Conservation (phyloP, 2,888 invertebrate species). For the Meandrusa payeni region DNA sequence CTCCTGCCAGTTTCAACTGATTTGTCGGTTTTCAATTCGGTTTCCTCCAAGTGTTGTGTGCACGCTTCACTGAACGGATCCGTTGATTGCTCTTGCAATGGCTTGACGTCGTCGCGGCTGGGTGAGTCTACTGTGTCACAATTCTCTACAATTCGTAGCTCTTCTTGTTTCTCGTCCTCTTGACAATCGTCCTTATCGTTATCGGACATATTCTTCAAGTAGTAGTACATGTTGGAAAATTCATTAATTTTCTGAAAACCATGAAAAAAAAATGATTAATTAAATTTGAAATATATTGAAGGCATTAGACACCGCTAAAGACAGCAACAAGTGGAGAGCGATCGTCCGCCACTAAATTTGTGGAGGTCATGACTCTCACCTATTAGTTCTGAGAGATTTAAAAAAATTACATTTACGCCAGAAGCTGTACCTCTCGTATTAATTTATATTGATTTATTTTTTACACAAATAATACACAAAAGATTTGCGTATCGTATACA, state of each 20-base stretch:
- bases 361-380: too few species aligned
- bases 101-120: slow-evolving; percentile 33
- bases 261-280: slow-evolving; percentile 2
- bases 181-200: slow-evolving; percentile 76
- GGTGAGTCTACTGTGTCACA: slow-evolving; percentile 64
- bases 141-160: slow-evolving; percentile 62
- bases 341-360: too few species aligned
- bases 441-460: too few species aligned
- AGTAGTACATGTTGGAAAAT: slow-evolving; percentile 92
- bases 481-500: too few species aligned
- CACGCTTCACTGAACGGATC: slow-evolving; percentile 76
- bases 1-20: slow-evolving; percentile 50
- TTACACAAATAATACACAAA: too few species aligned
- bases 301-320: too few species aligned
- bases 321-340: too few species aligned
- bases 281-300: too few species aligned
- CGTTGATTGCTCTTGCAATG: slow-evolving; percentile 34
- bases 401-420: too few species aligned
- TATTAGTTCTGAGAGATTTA: too few species aligned
- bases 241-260: slow-evolving; percentile 92
- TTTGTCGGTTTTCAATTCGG: slow-evolving; percentile 37
- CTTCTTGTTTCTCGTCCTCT: slow-evolving; percentile 51
- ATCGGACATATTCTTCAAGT: slow-evolving; percentile 88
- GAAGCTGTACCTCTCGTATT: too few species aligned
- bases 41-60: slow-evolving; percentile 66